Base-by-base conservation (phyloP, 1,140 invertebrate species). In the Drosophila melanica region DNA sequence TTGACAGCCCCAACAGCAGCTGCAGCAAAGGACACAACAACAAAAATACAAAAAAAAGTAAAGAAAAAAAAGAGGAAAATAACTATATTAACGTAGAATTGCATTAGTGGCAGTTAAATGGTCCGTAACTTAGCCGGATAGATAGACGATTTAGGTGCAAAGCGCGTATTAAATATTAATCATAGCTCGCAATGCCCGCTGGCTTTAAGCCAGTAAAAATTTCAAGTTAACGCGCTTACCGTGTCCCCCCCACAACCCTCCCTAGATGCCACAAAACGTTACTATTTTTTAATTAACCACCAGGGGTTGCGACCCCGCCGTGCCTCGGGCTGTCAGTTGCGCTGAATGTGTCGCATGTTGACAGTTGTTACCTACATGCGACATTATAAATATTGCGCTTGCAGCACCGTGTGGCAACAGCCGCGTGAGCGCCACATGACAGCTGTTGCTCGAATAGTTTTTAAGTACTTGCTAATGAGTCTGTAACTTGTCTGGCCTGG, bases 391-490 rank as follows among this genome's bases (percentile, higher is more conserved):
- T 59, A 77, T 18, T 35, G 27, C 44, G 45, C 62, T 37, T 30
- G 27, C 41, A 35, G 62, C 60, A 33, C 14, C 50, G 55, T 62
- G 45, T 45, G 45, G 39, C 54, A 48, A 30, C 60, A 72, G 55
- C 57, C 58, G 30, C 50, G 48, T 63, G 58, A 63, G 50, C 51
- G 60, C 60, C 72, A 78, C 69, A 78, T 81, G 78, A 78, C 81
- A 85, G 81, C 81, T 86, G 81, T 81, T 85, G 77, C 81, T 75
- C 65, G 81, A 85, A 84, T 81, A 85, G 77, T 86, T 86, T 81
- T 86, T 86, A 85, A 85, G 81, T 86, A 85, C 69, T 84, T 86
- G 78, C 81, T 85, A 86, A 85, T 85, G 81, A 85, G 81, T 81
- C 77, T 67, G 55, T 41, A 82, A 66, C 64, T 77, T 74, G 74